These are phyloP conservation scores for Cygnus olor DNA, from an alignment of 2,797 vertebrate genomes.

Conservation along the genomic window DNA sequence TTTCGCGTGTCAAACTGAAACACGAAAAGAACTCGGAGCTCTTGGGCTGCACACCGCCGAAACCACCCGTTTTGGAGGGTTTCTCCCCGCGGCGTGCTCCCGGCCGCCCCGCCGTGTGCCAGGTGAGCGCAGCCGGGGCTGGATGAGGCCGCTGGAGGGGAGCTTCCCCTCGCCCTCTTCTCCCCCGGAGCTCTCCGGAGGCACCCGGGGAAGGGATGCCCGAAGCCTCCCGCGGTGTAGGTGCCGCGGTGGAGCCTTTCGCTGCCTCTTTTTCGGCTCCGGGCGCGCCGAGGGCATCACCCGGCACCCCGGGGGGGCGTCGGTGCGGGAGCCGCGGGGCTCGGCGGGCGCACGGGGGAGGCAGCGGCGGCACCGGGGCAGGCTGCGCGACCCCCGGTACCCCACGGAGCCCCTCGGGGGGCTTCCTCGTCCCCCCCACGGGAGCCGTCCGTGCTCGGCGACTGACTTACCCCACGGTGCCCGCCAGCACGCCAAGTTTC, in stretches of 20 bases:
- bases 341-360: neutral
- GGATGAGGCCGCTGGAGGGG: neutral
- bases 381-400: no score
- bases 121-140: neutral
- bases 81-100: neutral
- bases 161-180: constrained; percentile 40
- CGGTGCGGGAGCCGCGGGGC: neutral
- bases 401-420: no score
- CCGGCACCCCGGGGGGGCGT: neutral
- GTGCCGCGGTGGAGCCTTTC: neutral
- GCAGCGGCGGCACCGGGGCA: no score
- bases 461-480: constrained; percentile 34
- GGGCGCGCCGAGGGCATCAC: neutral
- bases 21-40: neutral
- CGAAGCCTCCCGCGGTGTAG: neutral
- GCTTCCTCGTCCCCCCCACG: no score
- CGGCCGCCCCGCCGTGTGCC: neutral
- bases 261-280: neutral
- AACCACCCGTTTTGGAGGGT: neutral
- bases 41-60: neutral
- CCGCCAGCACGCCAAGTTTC: constrained; percentile 47
- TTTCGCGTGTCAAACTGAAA: constrained; percentile 27
- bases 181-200: neutral
- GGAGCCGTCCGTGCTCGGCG: no score
- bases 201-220: neutral